Evolutionary conservation across 2,888 invertebrate genomes (phyloP), one percentile per base, ranked within the genome.

Genomic region (Nasonia oneida): DNA sequence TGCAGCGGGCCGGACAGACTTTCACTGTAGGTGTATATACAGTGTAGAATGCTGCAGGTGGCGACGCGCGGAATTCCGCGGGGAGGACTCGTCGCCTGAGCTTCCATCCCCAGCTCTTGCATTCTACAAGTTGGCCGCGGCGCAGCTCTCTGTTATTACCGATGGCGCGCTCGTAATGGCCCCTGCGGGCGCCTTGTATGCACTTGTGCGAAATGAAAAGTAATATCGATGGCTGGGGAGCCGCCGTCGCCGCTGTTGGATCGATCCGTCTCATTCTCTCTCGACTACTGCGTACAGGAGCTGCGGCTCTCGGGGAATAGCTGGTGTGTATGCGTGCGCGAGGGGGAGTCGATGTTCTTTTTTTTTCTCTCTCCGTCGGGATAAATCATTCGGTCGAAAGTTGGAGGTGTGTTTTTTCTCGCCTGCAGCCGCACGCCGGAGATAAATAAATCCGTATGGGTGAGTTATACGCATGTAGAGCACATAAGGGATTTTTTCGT

Each of bases 141-240:
- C 29, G 33, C 53, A 29, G 29, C 37, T 33, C n/a, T 73, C 61
- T 71, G 81, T 81, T 86, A 86, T 81, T 80, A 83, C 76, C 75
- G 71, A 80, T 83, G 53, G 67, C 67, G 81, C 37, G 79, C n/a
- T 50, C 73, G 47, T 77, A 81, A 78, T 73, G 74, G 78, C 78
- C 74, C 85, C 81, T n/a, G 15, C 82, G 78, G 82, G 73, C 71
- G 71, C 6, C 47, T 61, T 50, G 71, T 57, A 70, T 71, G 79
- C 83, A 83, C 86, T 83, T 82, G 84, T 50, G 67, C 81, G 67
- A 82, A 86, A 86, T 86, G 86, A 86, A 84, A 86, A 82, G 84
- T 86, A 86, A 86, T 84, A 86, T 84, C 86, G 84, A 81, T 64
- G 73, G 14, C 29, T 37, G 6, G 64, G 67, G 67, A 64, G n/a